These are phyloP conservation scores for Cantharis rustica DNA, from an alignment of 2,888 invertebrate genomes.

Conservation along the genomic window DNA sequence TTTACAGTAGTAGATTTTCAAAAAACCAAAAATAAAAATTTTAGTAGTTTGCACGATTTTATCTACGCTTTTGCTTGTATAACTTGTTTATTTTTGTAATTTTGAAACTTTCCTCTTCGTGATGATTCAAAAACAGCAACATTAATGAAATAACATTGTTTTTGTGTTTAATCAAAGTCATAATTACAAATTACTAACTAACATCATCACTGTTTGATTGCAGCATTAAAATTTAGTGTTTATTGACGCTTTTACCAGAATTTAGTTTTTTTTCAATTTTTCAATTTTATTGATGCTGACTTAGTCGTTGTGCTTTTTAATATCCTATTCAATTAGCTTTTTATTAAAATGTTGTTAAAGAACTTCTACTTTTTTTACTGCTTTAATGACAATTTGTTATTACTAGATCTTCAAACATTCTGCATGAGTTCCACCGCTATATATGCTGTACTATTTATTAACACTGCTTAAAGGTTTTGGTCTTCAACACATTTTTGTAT, in stretches of 20 bases:
- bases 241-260: constrained; percentile 37
- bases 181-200: constrained; percentile 40
- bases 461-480: constrained; percentile 45
- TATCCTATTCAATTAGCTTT: constrained; percentile 28
- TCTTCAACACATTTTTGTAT: constrained; percentile 48
- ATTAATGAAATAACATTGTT: constrained; percentile 7
- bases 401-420: constrained; percentile 56
- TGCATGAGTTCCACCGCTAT: constrained; percentile 51
- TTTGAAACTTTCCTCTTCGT: constrained; percentile 3
- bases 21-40: not conserved
- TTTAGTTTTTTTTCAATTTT: constrained; percentile 30
- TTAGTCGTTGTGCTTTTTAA: constrained; percentile 31
- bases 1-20: not conserved
- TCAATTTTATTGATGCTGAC: constrained; percentile 18
- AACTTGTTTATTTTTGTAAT: not conserved
- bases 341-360: constrained; percentile 28
- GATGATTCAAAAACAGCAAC: constrained; percentile 22
- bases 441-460: constrained; percentile 42
- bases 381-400: constrained; percentile 23
- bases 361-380: constrained; percentile 12
- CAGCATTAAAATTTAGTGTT: constrained; percentile 38
- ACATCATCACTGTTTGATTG: constrained; percentile 51
- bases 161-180: constrained; percentile 10
- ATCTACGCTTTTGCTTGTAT: constrained; percentile 7
- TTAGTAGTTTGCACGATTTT: constrained; percentile 7